Percentiles rank a stretch among this genome's conserved stretches.
Conservation (phyloP, 2,888 invertebrate species). For the Scaptomyza polygonia region DNA sequence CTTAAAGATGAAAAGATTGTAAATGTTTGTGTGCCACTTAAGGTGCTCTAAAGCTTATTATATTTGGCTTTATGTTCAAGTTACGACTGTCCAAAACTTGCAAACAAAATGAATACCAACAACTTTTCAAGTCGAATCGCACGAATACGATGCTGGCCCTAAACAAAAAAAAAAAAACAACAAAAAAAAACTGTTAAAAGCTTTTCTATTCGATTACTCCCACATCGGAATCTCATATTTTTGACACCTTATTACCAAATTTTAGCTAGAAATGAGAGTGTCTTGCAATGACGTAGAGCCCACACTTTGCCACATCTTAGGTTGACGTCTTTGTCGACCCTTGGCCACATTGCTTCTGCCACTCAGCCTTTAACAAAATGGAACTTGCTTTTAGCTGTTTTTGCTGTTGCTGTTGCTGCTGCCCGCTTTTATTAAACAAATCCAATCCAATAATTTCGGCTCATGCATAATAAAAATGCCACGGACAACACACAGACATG, state of each 20-base stretch:
- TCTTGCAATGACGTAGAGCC: not conserved
- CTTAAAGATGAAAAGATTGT: not conserved
- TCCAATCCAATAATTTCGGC: slow-evolving; percentile 61
- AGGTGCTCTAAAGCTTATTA: not conserved
- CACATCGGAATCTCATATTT: not conserved
- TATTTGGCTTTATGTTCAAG: not conserved
- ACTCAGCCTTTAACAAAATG: slow-evolving; percentile 3
- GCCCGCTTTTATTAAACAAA: slow-evolving; percentile 57
- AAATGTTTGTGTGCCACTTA: not conserved
- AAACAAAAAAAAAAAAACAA: not conserved
- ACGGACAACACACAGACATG: slow-evolving; percentile 40
- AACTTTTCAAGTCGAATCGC: not conserved
- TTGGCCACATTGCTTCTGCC: slow-evolving; percentile 35
- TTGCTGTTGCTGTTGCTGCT: slow-evolving; percentile 3
- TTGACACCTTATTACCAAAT: slow-evolving; percentile 20
- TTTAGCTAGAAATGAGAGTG: slow-evolving; percentile 5
- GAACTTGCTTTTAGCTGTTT: slow-evolving; percentile 44
- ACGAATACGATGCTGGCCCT: too few relatives aligned
- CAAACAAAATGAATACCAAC: too few relatives aligned
- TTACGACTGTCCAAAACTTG: too few relatives aligned
- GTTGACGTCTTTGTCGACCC: slow-evolving; percentile 26
- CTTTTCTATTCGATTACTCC: not conserved
- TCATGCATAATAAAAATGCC: slow-evolving; percentile 67
- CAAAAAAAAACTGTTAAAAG: not conserved
- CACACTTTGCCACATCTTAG: not conserved